Evolutionary conservation across 2,797 vertebrate genomes (phyloP).

Genomic region (Eulemur mongoz): DNA sequence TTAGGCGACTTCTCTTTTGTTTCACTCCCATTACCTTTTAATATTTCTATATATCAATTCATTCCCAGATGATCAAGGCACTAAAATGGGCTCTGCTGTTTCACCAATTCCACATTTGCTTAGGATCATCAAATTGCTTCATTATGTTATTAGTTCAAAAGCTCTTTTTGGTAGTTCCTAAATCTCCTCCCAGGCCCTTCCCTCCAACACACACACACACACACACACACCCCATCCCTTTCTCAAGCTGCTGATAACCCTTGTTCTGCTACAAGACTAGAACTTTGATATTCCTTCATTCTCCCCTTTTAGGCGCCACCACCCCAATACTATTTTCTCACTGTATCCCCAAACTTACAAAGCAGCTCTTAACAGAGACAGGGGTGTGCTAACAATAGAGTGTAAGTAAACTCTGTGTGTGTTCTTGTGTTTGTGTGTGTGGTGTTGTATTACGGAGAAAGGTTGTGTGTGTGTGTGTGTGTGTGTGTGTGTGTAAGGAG

Average conservation of each 20-base stretch:
- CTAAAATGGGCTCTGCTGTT: slow-evolving; percentile 12
- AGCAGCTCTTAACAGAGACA: neutral
- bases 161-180: neutral
- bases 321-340: neutral
- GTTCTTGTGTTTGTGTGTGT: neutral
- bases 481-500: neutral
- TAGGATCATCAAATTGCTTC: slow-evolving; percentile 53
- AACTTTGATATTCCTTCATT: neutral
- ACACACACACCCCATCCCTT: neutral
- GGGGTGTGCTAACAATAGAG: neutral
- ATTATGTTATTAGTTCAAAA: slow-evolving; percentile 55
- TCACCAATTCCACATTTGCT: slow-evolving; percentile 53
- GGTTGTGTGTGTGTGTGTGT: neutral
- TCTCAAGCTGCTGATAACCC: neutral
- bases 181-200: slow-evolving; percentile 1
- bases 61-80: neutral
- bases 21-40: neutral
- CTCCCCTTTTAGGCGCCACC: neutral
- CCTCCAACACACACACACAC: neutral
- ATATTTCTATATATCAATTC: neutral
- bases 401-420: neutral
- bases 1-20: slow-evolving; percentile 30
- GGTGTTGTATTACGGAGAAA: neutral
- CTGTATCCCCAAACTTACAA: neutral
- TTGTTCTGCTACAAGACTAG: neutral